Evolutionary conservation across 2,888 invertebrate genomes (phyloP).

Genomic region (Caradrina clavipalpis): DNA sequence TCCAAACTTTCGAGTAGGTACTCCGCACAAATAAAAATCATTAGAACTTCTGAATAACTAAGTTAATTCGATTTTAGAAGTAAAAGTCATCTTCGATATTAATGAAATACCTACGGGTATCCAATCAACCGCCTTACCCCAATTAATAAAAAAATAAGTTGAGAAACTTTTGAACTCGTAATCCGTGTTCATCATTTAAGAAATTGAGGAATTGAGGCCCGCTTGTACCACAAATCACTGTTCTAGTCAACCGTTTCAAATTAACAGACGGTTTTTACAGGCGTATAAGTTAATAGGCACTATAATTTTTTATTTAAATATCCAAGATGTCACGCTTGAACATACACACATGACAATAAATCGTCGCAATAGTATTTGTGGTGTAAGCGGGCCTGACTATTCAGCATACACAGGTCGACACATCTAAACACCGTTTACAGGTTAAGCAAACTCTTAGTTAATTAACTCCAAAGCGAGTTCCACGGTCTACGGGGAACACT

Average conservation of each 20-base stretch:
- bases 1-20: constrained; percentile 28
- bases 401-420: background rate
- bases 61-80: constrained; percentile 48
- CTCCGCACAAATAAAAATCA: constrained; percentile 47
- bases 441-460: constrained; percentile 36
- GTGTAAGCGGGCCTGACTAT: background rate
- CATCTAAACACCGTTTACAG: constrained; percentile 15
- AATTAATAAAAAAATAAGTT: constrained; percentile 9
- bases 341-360: background rate
- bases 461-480: constrained; percentile 31
- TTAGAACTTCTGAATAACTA: constrained; percentile 58
- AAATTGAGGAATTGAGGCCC: background rate
- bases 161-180: background rate
- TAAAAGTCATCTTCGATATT: constrained; percentile 11
- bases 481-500: constrained; percentile 26
- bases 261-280: no score
- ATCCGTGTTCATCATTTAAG: background rate
- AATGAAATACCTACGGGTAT: constrained; percentile 11
- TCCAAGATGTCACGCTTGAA: background rate
- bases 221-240: background rate
- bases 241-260: background rate
- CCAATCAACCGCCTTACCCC: constrained; percentile 10
- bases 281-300: no score
- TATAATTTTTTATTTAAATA: no score
- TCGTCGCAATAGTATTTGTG: background rate